Evolutionary conservation across 2,888 invertebrate species (phyloP), one percentile per base, ranked within the genome.

Genomic region (Dioctria rufipes): DNA sequence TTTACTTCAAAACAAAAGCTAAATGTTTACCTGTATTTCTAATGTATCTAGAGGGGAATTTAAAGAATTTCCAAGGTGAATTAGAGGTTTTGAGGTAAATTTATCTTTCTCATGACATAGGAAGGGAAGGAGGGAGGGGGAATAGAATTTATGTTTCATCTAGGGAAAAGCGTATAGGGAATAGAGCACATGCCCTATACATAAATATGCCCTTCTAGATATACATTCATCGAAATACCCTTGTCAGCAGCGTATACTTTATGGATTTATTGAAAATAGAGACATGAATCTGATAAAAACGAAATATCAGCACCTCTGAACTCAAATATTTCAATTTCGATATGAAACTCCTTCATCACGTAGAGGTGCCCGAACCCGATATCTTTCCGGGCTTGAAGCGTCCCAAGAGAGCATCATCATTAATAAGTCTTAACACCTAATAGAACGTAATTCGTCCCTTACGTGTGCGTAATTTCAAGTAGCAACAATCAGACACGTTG

Each of bases 371-470:
- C 37, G 25, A 25, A 25, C 37, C 46, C 61, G 77, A 49, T 77
- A 77, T 77, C 77, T 77, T 77, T 77, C 77, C 77, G 77, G 77
- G 11, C n/a, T 63, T 61, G 49, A 77, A 39, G 46, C 40, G 63
- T 42, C 80, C 80, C 80, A 58, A 69, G 80, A 69, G 80, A 69
- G 69, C 69, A 71, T 80, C 69, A 80, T 69, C 80, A 80, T 80
- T 80, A 80, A 80, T 80, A 80, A 69, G 80, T 69, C 69, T 80
- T 80, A 80, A 71, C 80, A 80, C 80, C 80, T 80, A 80, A 80
- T 80, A 80, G 46, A 69, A 69, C 61, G 69, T 80, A 69, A 80
- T 80, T 80, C 69, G 80, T 80, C 80, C 80, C 80, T 80, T 80
- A 80, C 80, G 80, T 80, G 80, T 80, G 80, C 43, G 80, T 69